Percentiles rank a stretch among this genome's conserved stretches.
Evolutionary conservation across 2,888 invertebrate genomes (phyloP).

Genomic region (Agapetus fuscipes): DNA sequence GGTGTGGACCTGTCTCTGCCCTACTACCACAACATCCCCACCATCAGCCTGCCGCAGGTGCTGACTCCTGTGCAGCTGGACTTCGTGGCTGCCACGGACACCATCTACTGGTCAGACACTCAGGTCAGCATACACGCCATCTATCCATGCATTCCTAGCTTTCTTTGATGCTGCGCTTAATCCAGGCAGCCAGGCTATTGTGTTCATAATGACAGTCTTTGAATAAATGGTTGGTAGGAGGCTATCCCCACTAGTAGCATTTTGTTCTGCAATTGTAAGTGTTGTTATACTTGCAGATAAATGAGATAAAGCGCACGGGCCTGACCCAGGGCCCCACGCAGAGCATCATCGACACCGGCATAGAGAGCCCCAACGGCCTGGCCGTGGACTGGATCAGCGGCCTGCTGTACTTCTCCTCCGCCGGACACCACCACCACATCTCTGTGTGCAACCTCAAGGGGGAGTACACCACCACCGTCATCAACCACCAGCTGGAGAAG

Average conservation of each 20-base stretch:
- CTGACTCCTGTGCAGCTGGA: slow-evolving; percentile 62
- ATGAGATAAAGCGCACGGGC: slow-evolving; percentile 62
- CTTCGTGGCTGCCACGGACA: slow-evolving; percentile 52
- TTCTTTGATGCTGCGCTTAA: background rate
- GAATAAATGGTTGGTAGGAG: no score
- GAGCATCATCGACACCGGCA: slow-evolving; percentile 63
- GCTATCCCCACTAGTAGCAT: no score
- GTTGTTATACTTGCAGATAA: slow-evolving; percentile 28
- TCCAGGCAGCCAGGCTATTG: background rate
- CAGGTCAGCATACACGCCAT: slow-evolving; percentile 33
- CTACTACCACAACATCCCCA: slow-evolving; percentile 70
- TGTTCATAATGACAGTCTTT: background rate
- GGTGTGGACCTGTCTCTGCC: slow-evolving; percentile 73
- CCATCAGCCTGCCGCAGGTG: slow-evolving; percentile 63
- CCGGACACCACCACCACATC: slow-evolving; percentile 46
- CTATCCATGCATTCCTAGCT: no score
- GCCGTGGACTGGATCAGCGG: slow-evolving; percentile 77
- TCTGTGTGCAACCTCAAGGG: slow-evolving; percentile 63
- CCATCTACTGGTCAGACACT: slow-evolving; percentile 70
- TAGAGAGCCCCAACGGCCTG: slow-evolving; percentile 56
- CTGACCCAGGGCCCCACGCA: slow-evolving; percentile 59
- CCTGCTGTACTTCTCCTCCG: slow-evolving; percentile 62
- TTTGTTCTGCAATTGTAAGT: background rate
- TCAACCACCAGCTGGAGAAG: slow-evolving; percentile 32
- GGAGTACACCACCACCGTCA: slow-evolving; percentile 49